A percentile compares a stretch with the other conserved stretches of the same genome.
Conservation (phyloP, 2,797 vertebrate genomes). For the Momotus momota region DNA sequence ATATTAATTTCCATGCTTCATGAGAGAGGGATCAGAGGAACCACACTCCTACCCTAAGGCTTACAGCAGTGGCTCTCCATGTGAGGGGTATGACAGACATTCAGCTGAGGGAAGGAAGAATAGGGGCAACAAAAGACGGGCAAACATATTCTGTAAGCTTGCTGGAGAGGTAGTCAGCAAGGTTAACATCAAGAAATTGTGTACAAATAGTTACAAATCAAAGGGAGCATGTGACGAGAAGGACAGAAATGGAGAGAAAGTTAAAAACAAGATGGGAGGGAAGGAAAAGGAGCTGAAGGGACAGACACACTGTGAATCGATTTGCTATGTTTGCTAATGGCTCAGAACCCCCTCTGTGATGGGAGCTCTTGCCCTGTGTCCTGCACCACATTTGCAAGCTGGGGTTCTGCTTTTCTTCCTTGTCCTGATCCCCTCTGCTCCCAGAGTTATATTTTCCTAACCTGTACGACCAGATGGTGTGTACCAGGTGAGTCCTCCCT, state of each 20-base stretch:
- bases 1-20: background rate
- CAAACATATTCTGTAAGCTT: background rate
- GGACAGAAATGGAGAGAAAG: background rate
- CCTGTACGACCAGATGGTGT: background rate
- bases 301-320: background rate
- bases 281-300: background rate
- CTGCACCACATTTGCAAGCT: background rate
- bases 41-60: background rate
- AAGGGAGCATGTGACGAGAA: background rate
- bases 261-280: background rate
- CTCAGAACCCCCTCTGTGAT: background rate
- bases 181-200: background rate
- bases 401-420: background rate
- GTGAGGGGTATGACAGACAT: background rate
- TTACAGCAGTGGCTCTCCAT: background rate
- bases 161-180: background rate
- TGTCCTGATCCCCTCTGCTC: background rate
- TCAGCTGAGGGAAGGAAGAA: background rate
- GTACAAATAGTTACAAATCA: background rate
- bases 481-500: background rate
- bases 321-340: background rate
- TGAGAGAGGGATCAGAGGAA: background rate
- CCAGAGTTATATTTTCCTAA: background rate
- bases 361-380: background rate
- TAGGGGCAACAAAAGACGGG: background rate